A percentile compares a stretch with the other conserved stretches of the same genome.
Conservation (phyloP, 2,888 invertebrate species). For the Andrena bicolor region DNA sequence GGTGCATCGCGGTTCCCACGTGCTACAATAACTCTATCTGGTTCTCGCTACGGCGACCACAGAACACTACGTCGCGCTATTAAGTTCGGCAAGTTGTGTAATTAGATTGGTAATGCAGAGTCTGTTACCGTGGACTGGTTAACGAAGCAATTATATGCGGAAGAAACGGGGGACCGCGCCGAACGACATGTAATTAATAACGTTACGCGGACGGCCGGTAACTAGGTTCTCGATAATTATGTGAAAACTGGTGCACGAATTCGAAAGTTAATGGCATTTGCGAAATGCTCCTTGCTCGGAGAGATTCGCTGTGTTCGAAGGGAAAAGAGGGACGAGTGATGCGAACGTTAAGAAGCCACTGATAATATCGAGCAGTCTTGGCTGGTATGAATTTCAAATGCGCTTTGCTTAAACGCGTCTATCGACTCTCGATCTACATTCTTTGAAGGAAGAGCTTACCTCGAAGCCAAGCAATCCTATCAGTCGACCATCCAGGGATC, state of each 20-base stretch:
- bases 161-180: not conserved
- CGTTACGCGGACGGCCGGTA: not conserved
- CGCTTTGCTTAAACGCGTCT: conserved; percentile 31
- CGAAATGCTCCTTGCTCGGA: not conserved
- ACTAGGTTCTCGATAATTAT: not conserved
- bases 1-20: conserved; percentile 7
- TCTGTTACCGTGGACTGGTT: conserved; percentile 32
- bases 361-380: not conserved
- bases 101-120: conserved; percentile 21
- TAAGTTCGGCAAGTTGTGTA: conserved; percentile 49
- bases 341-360: not conserved
- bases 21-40: conserved; percentile 37
- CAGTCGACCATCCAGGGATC: conserved; percentile 30
- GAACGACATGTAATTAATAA: conserved; percentile 1
- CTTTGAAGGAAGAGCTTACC: conserved; percentile 67
- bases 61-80: conserved; percentile 20
- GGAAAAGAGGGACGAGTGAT: conserved; percentile 9
- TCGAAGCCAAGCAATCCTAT: conserved; percentile 29
- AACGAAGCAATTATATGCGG: conserved; percentile 38
- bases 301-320: not conserved
- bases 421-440: conserved; percentile 67
- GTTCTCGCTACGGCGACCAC: conserved; percentile 16
- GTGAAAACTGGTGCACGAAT: not conserved
- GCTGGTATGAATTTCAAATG: conserved; percentile 34
- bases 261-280: not conserved